Conservation (phyloP, 2,888 invertebrate species). For the Andrena bicolor region DNA sequence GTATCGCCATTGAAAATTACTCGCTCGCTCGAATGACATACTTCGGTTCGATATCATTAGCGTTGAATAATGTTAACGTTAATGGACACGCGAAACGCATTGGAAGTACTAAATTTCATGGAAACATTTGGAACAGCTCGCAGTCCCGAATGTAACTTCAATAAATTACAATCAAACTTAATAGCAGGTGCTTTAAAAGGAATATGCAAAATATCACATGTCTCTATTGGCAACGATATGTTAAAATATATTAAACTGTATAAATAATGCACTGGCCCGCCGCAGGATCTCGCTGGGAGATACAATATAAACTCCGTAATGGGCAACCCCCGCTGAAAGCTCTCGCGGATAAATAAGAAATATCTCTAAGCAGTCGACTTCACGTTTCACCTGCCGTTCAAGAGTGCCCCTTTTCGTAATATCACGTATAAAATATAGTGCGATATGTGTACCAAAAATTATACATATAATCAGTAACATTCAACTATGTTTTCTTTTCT, state of each 20-base stretch:
- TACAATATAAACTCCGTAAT: slow-evolving; percentile 12
- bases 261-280: not conserved
- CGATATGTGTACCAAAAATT: slow-evolving; percentile 37
- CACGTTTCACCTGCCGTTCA: not conserved
- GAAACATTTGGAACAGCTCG: slow-evolving; percentile 7
- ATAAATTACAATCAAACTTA: slow-evolving; percentile 22
- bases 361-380: not conserved
- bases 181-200: not conserved
- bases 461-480: slow-evolving; percentile 21
- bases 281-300: not conserved
- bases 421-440: slow-evolving; percentile 42
- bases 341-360: not conserved
- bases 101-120: slow-evolving; percentile 7
- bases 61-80: not conserved
- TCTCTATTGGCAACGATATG: not conserved
- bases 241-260: not conserved
- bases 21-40: not conserved
- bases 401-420: not conserved
- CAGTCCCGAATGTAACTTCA: not conserved
- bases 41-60: not conserved
- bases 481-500: not conserved
- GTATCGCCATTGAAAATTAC: not conserved
- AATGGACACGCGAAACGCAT: not conserved
- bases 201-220: not conserved
- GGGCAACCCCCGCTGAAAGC: not conserved